Percentiles rank a stretch among this genome's conserved stretches.
Conservation (phyloP, 2,888 invertebrate species). For the Parascotia fuliginaria region DNA sequence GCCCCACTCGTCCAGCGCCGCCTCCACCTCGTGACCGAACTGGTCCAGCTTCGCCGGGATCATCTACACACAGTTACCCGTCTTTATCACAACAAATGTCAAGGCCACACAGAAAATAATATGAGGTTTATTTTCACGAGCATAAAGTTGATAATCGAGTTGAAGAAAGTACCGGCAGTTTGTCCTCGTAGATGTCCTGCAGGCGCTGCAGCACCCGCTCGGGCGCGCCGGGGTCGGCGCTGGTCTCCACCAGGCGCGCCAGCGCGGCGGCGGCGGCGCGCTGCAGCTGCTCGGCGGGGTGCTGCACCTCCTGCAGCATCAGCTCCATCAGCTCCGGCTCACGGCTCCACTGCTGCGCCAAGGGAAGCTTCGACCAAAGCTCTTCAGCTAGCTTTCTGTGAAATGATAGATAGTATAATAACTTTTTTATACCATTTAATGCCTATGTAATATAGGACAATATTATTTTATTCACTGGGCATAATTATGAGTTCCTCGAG, state of each 20-base stretch:
- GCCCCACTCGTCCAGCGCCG: conserved; percentile 95
- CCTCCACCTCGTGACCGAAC: conserved; percentile 95
- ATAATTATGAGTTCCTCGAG: no score
- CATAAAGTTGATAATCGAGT: no score
- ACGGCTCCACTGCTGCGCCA: conserved; percentile 55
- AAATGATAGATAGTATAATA: no score
- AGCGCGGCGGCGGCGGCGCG: conserved; percentile 93
- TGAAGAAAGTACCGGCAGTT: conserved; percentile 90
- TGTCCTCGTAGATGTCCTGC: conserved; percentile 90
- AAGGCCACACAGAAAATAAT: background rate
- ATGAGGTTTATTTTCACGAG: no score
- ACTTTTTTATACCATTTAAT: no score
- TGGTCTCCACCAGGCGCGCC: conserved; percentile 86
- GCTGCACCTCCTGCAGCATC: conserved; percentile 90
- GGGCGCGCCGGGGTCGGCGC: conserved; percentile 57
- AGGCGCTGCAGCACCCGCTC: conserved; percentile 86
- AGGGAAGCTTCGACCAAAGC: conserved; percentile 68
- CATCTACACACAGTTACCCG: conserved; percentile 76
- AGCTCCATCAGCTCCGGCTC: conserved; percentile 80
- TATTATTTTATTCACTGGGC: no score
- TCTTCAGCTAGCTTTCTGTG: conserved; percentile 73
- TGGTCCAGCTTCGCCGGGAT: conserved; percentile 95
- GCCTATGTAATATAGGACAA: no score
- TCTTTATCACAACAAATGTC: no score
- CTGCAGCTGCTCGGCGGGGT: conserved; percentile 93